Conservation (phyloP, 2,888 invertebrate genomes). For the Coelogynopora nodosa region DNA sequence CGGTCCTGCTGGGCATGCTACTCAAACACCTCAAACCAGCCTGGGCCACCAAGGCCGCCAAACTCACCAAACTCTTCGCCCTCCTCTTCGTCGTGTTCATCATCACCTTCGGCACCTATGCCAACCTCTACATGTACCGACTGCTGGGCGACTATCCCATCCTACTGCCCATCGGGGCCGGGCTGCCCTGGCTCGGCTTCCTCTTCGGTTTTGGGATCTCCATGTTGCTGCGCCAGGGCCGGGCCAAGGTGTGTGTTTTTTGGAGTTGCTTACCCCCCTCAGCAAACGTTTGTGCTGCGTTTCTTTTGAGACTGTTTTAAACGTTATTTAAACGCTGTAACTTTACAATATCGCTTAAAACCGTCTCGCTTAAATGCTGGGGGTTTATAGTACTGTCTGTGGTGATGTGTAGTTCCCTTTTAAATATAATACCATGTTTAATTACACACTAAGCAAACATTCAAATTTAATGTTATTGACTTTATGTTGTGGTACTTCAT, state of each 20-base stretch:
- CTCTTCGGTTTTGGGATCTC: conserved; percentile 56
- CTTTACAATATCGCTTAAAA: too few species aligned
- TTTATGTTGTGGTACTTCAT: conserved; percentile 22
- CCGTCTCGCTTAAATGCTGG: too few species aligned
- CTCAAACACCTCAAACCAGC: conserved; percentile 52
- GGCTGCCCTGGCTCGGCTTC: conserved; percentile 60
- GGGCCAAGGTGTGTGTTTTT: too few species aligned
- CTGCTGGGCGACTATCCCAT: conserved; percentile 52
- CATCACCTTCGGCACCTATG: conserved; percentile 54
- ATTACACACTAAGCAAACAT: conserved; percentile 14
- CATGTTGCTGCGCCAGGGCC: conserved; percentile 30
- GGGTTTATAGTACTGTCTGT: too few species aligned
- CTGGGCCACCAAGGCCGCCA: conserved; percentile 50
- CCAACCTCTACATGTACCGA: conserved; percentile 58
- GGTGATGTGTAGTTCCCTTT: too few species aligned
- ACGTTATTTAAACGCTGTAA: too few species aligned
- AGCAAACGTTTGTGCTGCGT: too few species aligned
- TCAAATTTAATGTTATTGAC: neutral
- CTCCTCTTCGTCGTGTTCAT: conserved; percentile 57
- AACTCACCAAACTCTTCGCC: conserved; percentile 54
- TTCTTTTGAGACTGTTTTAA: too few species aligned
- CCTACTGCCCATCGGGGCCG: conserved; percentile 48
- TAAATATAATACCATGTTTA: neutral
- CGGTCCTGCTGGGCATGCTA: conserved; percentile 58
- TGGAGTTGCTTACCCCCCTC: too few species aligned